A percentile compares a stretch with the other conserved stretches of the same genome.
These are phyloP conservation scores for Moxostoma hubbsi DNA, from an alignment of 2,797 vertebrate genomes.

Conservation along the genomic window DNA sequence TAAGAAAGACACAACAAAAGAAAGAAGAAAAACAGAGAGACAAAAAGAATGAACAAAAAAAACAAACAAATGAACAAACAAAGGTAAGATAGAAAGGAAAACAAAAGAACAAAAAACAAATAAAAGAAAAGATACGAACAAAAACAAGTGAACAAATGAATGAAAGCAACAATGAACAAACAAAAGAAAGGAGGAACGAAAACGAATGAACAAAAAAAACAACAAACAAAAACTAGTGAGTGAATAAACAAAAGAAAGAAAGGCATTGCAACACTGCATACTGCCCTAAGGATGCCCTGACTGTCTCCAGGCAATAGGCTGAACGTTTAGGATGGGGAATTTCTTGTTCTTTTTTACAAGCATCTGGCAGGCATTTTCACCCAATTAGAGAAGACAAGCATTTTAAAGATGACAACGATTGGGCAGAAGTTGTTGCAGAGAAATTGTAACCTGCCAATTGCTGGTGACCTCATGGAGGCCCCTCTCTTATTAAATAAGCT, in stretches of 20 bases:
- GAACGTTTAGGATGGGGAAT: constrained; percentile 77
- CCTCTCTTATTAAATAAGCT: constrained; percentile 24
- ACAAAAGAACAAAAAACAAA: neutral
- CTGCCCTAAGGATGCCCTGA: constrained; percentile 12
- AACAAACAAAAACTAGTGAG: neutral
- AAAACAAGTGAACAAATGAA: too few species aligned
- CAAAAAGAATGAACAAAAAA: neutral
- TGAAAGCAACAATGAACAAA: too few species aligned
- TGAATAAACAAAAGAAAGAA: neutral
- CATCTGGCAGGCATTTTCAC: constrained; percentile 86
- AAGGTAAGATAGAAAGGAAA: neutral
- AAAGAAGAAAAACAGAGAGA: too few species aligned
- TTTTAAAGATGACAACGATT: constrained; percentile 81
- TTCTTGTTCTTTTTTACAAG: constrained; percentile 71
- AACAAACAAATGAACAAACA: neutral
- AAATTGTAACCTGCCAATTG: constrained; percentile 80
- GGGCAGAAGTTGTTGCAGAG: constrained; percentile 80
- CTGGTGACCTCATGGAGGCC: constrained; percentile 73
- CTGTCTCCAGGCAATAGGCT: constrained; percentile 77
- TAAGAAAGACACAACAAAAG: too few species aligned
- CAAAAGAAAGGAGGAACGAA: too few species aligned
- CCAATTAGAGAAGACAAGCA: constrained; percentile 82
- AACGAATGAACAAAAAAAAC: too few species aligned
- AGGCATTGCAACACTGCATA: neutral
- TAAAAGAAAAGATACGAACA: neutral